Base-by-base conservation (phyloP, 92 coral and sea anemone genomes). In the Umimayanthus kanabou region DNA sequence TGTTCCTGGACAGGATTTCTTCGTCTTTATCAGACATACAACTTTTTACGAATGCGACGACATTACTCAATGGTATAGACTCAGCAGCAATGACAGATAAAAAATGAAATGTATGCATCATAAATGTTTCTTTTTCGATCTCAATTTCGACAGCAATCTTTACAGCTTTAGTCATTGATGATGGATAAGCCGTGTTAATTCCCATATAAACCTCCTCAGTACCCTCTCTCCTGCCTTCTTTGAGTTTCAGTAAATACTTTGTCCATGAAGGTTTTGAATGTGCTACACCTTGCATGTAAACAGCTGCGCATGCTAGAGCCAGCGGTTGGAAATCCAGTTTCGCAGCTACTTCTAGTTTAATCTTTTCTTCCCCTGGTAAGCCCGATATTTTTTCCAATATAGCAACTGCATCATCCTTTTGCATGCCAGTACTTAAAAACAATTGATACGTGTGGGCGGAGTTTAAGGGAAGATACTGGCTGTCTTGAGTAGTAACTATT, bases 141-240 rank as follows among this genome's bases (percentile, higher is more conserved):
- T 23, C 39, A 15, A 70, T 85, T 45, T 45, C 22, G 69, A 85
- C 69, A 11, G 88, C 88, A 69, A 45, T 58, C 40, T 47, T 39
- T 6, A 85, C 80, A 85, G 88, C 88, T 30, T 43, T 29, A 13
- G 86, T 82, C 80, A 45, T 67, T 43, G 50, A 7, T 84, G 74
- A 69, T 29, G 77, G 43, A 15, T 61, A 70, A 28, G 43, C 74
- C 22, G 20, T 16, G 55, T 43, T 29, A 39, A 70, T 72, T 18
- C 71, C 37, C 26, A 61, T 30, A n/a, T 47, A 79, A 6, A 47
- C 71, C 61, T 74, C 39, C 72, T 88, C 86, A 0, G 90, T 88
- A 6, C 73, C 30, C 39, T 87, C 66, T 55, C 89, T 77, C 37
- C 50, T 87, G 43, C 90, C 90, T 78, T 79, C 29, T 77, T 87